Evolutionary conservation across 2,888 invertebrate genomes (phyloP), one percentile per base, ranked within the genome.

Genomic region (Drosophila kuntzei): DNA sequence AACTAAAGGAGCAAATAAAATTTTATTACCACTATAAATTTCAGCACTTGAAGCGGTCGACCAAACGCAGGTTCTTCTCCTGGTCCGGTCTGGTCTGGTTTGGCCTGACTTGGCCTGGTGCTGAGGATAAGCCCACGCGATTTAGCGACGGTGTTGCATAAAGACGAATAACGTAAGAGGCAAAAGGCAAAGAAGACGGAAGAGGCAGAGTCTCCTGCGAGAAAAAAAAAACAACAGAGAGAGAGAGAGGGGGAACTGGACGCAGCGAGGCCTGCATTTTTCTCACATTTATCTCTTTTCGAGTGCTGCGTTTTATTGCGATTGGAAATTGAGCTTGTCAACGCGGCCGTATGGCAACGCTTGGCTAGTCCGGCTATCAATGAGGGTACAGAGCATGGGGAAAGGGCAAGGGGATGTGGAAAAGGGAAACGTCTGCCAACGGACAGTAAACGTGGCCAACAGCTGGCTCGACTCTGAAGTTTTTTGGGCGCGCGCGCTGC

Each of bases 291-390:
- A 88, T 89, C 88, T 88, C 84, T 65, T 70, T 83, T 80, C 79
- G 81, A 80, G 73, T 79, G 84, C 89, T 87, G 86, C 89, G 89
- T 87, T 86, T 88, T 86, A 86, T 86, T 86, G 86, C 86, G 87
- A 88, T 88, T 86, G 89, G 84, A 86, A 86, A 86, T 87, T 83
- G 86, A 87, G 86, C 89, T 88, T 87, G 86, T 88, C 86, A 87
- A 84, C 86, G 85, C 78, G 69, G 80, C 76, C 71, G 67, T 71
- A 65, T 61, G 67, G 85, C 76, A 60, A 74, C 86, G 84, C 82
- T 79, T 82, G 83, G 86, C 80, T 87, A 87, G 82, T 70, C 68
- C 44, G 60, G 55, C 67, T 70, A 70, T 69, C 79, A 59, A 54
- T 51, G 29, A 32, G 18, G 22, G 59, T 12, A 43, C 49, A 32